Evolutionary conservation across 2,113 vertebrate genomes (phyloP), one percentile per base, ranked within the genome.

Genomic region (Heptranchias perlo): DNA sequence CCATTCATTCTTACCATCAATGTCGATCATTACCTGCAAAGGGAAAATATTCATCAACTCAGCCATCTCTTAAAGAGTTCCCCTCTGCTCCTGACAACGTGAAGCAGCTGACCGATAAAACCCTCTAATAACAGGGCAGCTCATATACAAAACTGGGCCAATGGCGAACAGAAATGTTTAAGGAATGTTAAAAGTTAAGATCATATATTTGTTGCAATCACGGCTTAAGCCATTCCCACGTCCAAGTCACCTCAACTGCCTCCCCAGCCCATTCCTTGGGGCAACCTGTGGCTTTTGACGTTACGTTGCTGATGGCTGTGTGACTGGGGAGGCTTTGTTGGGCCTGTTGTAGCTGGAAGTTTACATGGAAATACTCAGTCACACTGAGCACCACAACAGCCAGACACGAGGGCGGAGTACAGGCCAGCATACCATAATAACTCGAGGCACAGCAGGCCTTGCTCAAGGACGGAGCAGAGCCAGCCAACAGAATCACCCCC

Each of bases 1-100:
- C 99, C 99, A 99, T 97, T 99, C 99, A 0, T 99, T 98, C 89
- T 99, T 99, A 0, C 99, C 99, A 0, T 99, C 98, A 0, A 99
- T 99, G 96, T 99, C 99, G 0, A 99, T 98, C 98, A 99, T 98
- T 69, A 99, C 97, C 99, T 99, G 96, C 1, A 96, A 25, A 3
- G 58, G 73, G 61, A 96, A 0, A 10, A 93, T 28, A 10, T 1
- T 61, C 58, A 92, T 39, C 58, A 62, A n/a, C 28, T 58, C 25
- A 31, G 4, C 39, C 10, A 35, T 31, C 54, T 62, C 78, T 82
- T 82, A 0, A 39, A 18, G 39, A 21, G 21, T 31, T n/a, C 14
- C 58, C 31, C 11, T 62, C 14, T 39, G 89, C 35, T 6, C 58
- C 16, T 39, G 89, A n/a, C 52, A 35, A 35, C 35, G 58, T 18